These are phyloP conservation scores for Jacana jacana DNA, from an alignment of 2,113 vertebrate genomes.

Conservation along the genomic window DNA sequence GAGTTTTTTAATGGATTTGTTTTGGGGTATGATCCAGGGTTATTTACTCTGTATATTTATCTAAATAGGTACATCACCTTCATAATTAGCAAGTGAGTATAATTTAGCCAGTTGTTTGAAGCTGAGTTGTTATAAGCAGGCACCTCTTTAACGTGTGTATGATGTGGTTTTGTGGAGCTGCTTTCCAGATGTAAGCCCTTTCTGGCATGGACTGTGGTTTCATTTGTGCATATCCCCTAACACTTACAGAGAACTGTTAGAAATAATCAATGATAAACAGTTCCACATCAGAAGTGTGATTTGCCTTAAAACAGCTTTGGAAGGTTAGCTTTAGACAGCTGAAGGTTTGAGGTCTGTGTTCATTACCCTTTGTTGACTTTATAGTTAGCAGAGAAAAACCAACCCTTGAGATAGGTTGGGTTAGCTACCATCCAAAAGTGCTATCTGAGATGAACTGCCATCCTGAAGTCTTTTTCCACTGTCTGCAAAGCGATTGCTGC, in stretches of 20 bases:
- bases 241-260: background rate
- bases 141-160: background rate
- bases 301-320: background rate
- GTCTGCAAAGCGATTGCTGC: background rate
- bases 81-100: background rate
- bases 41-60: background rate
- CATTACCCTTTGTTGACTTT: background rate
- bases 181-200: background rate
- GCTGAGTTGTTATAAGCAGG: background rate
- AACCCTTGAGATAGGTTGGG: background rate
- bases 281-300: background rate
- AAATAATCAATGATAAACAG: background rate
- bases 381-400: background rate
- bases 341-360: background rate
- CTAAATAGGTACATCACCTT: background rate
- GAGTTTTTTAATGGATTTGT: background rate
- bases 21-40: background rate
- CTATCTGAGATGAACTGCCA: background rate
- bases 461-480: background rate
- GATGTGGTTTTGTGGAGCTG: background rate
- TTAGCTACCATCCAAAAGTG: background rate
- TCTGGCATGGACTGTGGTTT: background rate
- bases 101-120: background rate
- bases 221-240: background rate
- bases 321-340: background rate